Evolutionary conservation across 2,113 vertebrate species (phyloP), one percentile per base, ranked within the genome.

Genomic region (Mustelus asterias): DNA sequence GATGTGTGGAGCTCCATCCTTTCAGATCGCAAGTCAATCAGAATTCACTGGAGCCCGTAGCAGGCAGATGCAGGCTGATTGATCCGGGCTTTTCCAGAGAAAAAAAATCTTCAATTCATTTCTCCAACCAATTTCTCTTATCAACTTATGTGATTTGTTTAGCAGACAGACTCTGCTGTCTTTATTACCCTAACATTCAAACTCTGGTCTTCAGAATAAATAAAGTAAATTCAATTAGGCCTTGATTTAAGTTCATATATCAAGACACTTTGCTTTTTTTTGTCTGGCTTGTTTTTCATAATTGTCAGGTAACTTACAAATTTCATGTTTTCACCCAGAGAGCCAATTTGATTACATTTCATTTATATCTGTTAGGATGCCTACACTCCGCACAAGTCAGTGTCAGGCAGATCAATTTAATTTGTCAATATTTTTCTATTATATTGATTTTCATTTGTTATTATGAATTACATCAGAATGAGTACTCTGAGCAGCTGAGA

Each of bases 401-500:
- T 33, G 41, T 95, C 44, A 54, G 94, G 48, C 94, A 72, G 24
- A 95, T 95, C 41, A 95, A 76, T 76, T 95, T 95, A 95, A 95
- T 95, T 72, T 72, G 37, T 76, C 94, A 76, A 95, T 95, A 69
- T 69, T 69, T 70, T 94, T 44, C 67, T 94, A 94, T 70, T 69
- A 44, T 37, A 95, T 95, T 33, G 94, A 95, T 95, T 95, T 95
- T 95, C 67, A 72, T 95, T 72, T 95, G 69, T 70, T 95, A 72
- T 95, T 95, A 95, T 95, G 67, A 76, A 95, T 95, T 94, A 54
- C 69, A 95, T 95, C 94, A 95, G 69, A 44, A 95, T 72, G 94
- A 72, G 94, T 33, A 95, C 26, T 72, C 67, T 44, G 67, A 70
- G 67, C 24, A 76, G 41, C 69, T 26, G 24, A 72, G 41, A 29